Conservation (phyloP, 2,888 invertebrate genomes). For the Resseliella maxima region DNA sequence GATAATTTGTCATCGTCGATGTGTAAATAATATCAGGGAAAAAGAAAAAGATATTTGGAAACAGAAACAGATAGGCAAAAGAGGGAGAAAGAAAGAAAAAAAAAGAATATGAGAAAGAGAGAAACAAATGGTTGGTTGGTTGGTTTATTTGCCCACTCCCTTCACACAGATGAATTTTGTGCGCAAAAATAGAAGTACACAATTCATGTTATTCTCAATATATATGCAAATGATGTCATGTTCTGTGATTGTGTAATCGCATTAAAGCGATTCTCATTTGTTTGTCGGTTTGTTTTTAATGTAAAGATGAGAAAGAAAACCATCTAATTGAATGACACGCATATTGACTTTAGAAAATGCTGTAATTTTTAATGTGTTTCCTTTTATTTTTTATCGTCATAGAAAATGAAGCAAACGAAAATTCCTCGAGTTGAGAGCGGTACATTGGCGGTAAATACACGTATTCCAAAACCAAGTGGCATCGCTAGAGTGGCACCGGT, state of each 20-base stretch:
- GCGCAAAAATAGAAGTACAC: background rate
- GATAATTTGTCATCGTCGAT: constrained; percentile 3
- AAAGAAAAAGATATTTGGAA: no score
- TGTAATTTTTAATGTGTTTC: background rate
- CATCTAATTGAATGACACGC: constrained; percentile 3
- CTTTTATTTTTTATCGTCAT: background rate
- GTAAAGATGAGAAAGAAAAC: no score
- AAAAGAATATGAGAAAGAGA: no score
- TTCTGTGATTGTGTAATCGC: constrained; percentile 35
- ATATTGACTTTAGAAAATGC: background rate
- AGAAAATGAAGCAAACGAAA: constrained; percentile 10
- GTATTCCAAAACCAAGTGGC: background rate
- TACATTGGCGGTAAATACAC: background rate
- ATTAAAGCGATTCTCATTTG: background rate
- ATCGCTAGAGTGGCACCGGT: background rate
- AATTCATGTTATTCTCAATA: constrained; percentile 12
- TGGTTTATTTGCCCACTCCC: background rate
- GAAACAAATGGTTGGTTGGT: no score
- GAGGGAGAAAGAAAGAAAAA: no score
- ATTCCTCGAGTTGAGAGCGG: background rate
- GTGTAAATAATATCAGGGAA: background rate
- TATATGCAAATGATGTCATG: constrained; percentile 25
- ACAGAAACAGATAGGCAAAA: no score
- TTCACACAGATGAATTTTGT: background rate
- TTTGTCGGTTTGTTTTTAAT: background rate